phyloP scores from a whole-genome alignment of 2,797 vertebrate genomes.

The Gobionotothen gibberifrons region DNA sequence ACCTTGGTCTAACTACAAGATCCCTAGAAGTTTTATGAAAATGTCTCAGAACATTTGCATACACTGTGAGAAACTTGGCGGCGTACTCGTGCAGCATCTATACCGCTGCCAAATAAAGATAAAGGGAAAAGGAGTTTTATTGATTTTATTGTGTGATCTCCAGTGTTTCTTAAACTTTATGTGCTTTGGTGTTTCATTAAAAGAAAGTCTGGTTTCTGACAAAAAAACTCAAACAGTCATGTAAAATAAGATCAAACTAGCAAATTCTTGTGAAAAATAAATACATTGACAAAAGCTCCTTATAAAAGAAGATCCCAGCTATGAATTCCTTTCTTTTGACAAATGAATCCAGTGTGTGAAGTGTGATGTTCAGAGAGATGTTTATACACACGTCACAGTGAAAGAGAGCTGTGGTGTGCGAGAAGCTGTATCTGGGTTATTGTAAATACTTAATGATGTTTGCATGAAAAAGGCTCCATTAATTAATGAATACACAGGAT shows the following conservation, averaged over 20 bases:
- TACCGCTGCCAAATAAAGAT: background rate
- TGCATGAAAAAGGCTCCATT: constrained; percentile 1
- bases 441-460: constrained; percentile 39
- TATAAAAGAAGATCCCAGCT: background rate
- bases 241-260: background rate
- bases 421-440: background rate
- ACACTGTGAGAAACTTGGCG: background rate
- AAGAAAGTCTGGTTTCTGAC: background rate
- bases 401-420: background rate
- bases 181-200: too few species aligned
- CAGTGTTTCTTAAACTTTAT: background rate
- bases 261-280: background rate
- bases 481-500: constrained; percentile 12
- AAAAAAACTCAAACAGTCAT: background rate
- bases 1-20: background rate
- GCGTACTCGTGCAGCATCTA: background rate
- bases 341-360: background rate
- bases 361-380: background rate
- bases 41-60: background rate
- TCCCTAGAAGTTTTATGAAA: background rate
- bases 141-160: background rate
- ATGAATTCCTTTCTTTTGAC: background rate
- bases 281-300: background rate
- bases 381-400: background rate
- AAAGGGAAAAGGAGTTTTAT: background rate